A percentile compares a stretch with the other conserved stretches of the same genome.
Evolutionary conservation across 2,888 invertebrate genomes (phyloP).

Genomic region (Syritta pipiens): DNA sequence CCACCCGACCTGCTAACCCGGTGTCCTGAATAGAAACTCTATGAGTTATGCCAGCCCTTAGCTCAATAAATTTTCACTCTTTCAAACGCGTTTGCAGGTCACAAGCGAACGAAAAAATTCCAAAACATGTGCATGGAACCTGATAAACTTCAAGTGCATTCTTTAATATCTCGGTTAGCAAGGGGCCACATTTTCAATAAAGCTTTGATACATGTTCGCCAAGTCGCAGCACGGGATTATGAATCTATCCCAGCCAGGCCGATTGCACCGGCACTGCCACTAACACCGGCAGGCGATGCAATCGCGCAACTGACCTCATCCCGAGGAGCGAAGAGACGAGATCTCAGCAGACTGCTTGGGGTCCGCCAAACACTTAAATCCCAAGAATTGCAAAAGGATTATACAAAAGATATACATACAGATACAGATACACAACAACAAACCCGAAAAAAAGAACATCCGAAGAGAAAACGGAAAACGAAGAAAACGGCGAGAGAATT

Average conservation of each 20-base stretch:
- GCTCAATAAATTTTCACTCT: conserved; percentile 78
- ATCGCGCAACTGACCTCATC: conserved; percentile 27
- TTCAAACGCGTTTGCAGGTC: conserved; percentile 71
- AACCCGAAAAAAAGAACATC: conserved; percentile 30
- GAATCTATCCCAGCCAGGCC: conserved; percentile 43
- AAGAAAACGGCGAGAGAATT: conserved; percentile 48
- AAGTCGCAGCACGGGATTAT: conserved; percentile 57
- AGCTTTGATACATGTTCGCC: conserved; percentile 54
- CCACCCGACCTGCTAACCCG: conserved; percentile 76
- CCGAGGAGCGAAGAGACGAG: conserved; percentile 28
- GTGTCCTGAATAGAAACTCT: conserved; percentile 72
- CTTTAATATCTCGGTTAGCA: conserved; percentile 24
- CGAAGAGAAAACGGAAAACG: conserved; percentile 48
- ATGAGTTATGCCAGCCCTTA: conserved; percentile 78
- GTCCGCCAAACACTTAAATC: conserved; percentile 72
- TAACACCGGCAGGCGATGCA: neutral
- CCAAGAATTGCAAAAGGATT: conserved; percentile 63
- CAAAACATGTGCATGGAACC: conserved; percentile 67
- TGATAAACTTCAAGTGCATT: conserved; percentile 65
- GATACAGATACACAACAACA: no score
- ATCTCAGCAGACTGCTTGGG: conserved; percentile 78
- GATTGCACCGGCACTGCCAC: neutral
- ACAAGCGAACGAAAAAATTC: conserved; percentile 56
- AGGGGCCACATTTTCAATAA: conserved; percentile 46
- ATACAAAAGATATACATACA: no score